Evolutionary conservation across 2,888 invertebrate genomes (phyloP), one percentile per base, ranked within the genome.

Genomic region (Lepas anatifera): DNA sequence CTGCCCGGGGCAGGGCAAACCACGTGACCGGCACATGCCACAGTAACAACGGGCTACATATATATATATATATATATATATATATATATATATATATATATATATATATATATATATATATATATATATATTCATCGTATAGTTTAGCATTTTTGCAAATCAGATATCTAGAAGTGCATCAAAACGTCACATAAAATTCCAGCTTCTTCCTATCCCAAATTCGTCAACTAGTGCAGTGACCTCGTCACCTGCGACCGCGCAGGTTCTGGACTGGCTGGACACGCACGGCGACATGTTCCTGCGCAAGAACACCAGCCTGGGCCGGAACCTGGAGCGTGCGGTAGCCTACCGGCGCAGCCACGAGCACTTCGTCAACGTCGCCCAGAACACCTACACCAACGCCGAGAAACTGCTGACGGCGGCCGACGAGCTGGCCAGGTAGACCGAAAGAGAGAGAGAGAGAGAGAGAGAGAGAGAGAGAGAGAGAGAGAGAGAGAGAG

Each of bases 321-420:
- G 97, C 71, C 86, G 95, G 76, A 95, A 95, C 83, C 84, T 97
- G 75, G 93, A 94, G 79, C 93, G 96, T 81, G 94, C 97, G 63
- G 86, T 93, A 76, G 93, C 95, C 13, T 92, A 97, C 80, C 96
- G 97, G 82, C 96, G 96, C 82, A 96, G 95, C 80, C 97, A 98
- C 79, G 95, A 96, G 81, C 96, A 97, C 81, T 98, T 98, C 79
- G 97, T 98, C 83, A 95, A 94, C 81, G 97, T 98, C 72, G 96
- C 96, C 67, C 92, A 95, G 88, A 98, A 98, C 79, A 98, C 98
- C 3, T 97, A 98, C 78, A 96, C 96, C 71, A 98, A 98, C 83
- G 97, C 97, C 0, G 96, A 97, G 79, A 98, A 98, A 81, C 83
- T 98, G 64, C 84, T 98, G 68, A 89, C 94, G 0, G 97, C 97